These are phyloP conservation scores for Tadarida brasiliensis DNA, from an alignment of 2,797 vertebrate species.

Conservation along the genomic window DNA sequence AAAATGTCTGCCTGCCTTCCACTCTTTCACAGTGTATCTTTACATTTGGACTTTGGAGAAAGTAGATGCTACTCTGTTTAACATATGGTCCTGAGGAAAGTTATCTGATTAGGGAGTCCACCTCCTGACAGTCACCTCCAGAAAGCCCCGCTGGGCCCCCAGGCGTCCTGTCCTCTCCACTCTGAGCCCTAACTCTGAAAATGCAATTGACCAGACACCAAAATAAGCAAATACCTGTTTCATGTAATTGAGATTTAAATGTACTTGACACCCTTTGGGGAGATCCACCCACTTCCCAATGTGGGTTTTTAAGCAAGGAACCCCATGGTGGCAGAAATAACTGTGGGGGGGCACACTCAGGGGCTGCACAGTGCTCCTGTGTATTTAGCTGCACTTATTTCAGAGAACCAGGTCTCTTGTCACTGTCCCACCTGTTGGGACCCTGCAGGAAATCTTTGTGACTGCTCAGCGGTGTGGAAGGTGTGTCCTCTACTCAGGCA, in stretches of 20 bases:
- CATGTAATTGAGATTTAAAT: accelerated
- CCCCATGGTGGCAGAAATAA: neutral
- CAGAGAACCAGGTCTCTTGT: neutral
- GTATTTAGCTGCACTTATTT: accelerated
- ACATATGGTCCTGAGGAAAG: neutral
- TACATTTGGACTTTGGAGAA: too few relatives aligned
- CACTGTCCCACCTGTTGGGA: neutral
- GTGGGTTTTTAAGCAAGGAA: neutral
- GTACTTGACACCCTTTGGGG: neutral
- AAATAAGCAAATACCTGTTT: neutral
- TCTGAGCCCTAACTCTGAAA: neutral
- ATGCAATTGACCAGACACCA: neutral
- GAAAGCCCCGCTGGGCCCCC: neutral
- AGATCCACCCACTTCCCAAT: neutral
- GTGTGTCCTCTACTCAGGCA: neutral
- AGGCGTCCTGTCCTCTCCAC: neutral
- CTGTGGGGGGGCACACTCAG: accelerated
- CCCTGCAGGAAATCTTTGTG: too few relatives aligned
- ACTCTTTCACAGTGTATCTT: neutral
- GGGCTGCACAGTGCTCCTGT: too few relatives aligned
- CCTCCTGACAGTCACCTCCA: too few relatives aligned
- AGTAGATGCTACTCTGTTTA: neutral
- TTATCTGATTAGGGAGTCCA: accelerated
- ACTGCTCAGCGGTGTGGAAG: accelerated
- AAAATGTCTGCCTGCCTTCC: accelerated